Conservation (phyloP, 30 jellyfish, hydroid and myxozoan genomes). For the Sanderia malayensis region DNA sequence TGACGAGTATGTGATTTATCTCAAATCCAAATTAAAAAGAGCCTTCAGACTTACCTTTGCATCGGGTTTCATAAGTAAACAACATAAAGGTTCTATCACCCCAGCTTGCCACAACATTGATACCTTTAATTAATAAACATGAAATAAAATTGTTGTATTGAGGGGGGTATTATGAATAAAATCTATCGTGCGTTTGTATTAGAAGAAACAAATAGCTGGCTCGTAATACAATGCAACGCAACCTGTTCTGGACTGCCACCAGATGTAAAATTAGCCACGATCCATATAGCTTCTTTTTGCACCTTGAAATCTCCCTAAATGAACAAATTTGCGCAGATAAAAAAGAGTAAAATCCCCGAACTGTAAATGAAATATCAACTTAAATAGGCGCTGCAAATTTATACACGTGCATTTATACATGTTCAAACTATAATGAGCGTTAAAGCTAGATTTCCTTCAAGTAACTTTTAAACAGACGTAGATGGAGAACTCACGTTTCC, state of each 20-base stretch:
- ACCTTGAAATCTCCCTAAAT: slow-evolving; percentile 85
- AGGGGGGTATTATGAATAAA: not conserved
- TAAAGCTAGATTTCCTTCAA: too few relatives aligned
- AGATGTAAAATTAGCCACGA: slow-evolving; percentile 88
- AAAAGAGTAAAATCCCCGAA: too few relatives aligned
- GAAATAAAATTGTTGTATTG: slow-evolving; percentile 6
- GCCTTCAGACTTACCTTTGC: slow-evolving; percentile 44
- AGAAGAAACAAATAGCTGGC: not conserved
- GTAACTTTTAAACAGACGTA: too few relatives aligned
- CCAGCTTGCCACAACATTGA: slow-evolving; percentile 61
- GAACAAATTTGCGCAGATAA: not conserved
- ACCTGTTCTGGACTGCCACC: slow-evolving; percentile 95
- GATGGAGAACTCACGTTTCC: slow-evolving; percentile 73
- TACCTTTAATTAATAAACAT: too few relatives aligned
- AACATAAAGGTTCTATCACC: slow-evolving; percentile 82
- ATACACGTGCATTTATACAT: too few relatives aligned
- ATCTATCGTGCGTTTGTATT: not conserved
- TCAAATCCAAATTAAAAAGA: not conserved
- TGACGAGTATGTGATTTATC: not conserved
- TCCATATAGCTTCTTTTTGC: slow-evolving; percentile 96
- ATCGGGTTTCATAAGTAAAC: slow-evolving; percentile 71
- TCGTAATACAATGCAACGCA: not conserved
- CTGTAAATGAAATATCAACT: too few relatives aligned
- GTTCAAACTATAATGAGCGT: too few relatives aligned
- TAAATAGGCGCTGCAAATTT: too few relatives aligned